Base-by-base conservation (phyloP, 1,140 invertebrate genomes). In the Solenopsis fugax region DNA sequence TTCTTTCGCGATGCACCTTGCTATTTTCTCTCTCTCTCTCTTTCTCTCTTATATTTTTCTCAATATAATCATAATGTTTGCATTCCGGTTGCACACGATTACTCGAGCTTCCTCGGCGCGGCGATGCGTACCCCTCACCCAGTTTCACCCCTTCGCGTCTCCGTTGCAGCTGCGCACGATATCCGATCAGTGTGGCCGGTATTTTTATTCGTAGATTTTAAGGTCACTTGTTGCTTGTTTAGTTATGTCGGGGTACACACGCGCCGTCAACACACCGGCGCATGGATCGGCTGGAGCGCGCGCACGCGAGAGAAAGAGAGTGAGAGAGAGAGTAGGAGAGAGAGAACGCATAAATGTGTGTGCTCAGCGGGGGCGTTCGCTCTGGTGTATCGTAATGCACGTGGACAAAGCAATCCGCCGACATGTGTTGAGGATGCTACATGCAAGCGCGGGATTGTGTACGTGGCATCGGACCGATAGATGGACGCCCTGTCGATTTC, bases 151-250 rank as follows among this genome's bases (percentile, higher is more conserved):
- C 34, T 67, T 85, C 75, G 60, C 76, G 41, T 76, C 64, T 80
- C 64, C 50, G 84, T 73, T 82, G 89, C 88, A 88, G 86, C 85
- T 92, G 87, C 90, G 88, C 88, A 85, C 92, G 88, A 93, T 93
- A 93, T 86, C 91, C 92, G 90, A 93, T 93, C 93, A 93, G 89
- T 89, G 88, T 89, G 87, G 88, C 88, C 87, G 71, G 92, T 90
- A 93, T 94, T 94, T 94, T 94, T 94, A 94, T 94, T 93, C 91
- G 84, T 91, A 92, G 91, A 94, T 94, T 94, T 94, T 93, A 94
- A 94, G 93, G 93, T 94, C 94, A 94, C 94, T 94, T 94, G 94
- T 94, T 94, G 94, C 94, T 94, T 94, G 93, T 94, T 94, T 94
- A 94, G 93, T 93, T 93, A 93, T 94, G 93, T 94, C 91, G 88